Evolutionary conservation across 2,797 vertebrate species (phyloP).

Genomic region (Malacoctenus gilli): DNA sequence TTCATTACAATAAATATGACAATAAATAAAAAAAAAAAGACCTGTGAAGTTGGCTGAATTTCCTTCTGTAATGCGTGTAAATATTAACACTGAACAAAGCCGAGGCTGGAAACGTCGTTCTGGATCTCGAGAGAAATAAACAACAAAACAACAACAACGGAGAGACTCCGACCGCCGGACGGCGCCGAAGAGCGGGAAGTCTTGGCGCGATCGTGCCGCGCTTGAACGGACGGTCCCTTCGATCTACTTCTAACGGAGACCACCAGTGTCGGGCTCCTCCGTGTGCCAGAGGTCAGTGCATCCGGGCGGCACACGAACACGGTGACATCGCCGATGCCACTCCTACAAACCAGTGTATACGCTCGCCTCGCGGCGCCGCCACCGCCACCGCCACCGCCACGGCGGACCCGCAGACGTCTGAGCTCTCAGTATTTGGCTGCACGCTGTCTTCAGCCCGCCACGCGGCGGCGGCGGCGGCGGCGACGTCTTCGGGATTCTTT

Average conservation of each 20-base stretch:
- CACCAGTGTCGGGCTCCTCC: slow-evolving; percentile 39
- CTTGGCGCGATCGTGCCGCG: no score
- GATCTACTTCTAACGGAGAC: no score
- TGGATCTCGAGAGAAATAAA: slow-evolving; percentile 16
- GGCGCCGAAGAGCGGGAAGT: slow-evolving; percentile 38
- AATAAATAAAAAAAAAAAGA: slow-evolving; percentile 81
- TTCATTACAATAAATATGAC: slow-evolving; percentile 81
- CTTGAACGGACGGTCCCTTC: no score
- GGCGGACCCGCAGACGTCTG: slow-evolving; percentile 46
- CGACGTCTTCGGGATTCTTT: not conserved
- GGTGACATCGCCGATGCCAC: slow-evolving; percentile 67
- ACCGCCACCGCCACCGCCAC: no score
- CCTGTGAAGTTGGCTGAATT: slow-evolving; percentile 47
- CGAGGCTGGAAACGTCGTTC: no score
- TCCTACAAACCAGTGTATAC: slow-evolving; percentile 80
- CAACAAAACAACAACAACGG: not conserved
- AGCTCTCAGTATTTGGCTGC: slow-evolving; percentile 65
- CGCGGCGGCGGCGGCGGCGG: no score
- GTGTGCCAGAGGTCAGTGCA: slow-evolving; percentile 82
- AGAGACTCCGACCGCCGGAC: slow-evolving; percentile 25
- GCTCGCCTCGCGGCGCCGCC: slow-evolving; percentile 63
- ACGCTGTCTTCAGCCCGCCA: not conserved
- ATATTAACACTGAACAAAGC: slow-evolving; percentile 54
- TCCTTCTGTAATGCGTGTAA: slow-evolving; percentile 37
- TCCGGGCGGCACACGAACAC: slow-evolving; percentile 59